Evolutionary conservation across 2,888 invertebrate species (phyloP).

Genomic region (Neoaliturus tenellus): DNA sequence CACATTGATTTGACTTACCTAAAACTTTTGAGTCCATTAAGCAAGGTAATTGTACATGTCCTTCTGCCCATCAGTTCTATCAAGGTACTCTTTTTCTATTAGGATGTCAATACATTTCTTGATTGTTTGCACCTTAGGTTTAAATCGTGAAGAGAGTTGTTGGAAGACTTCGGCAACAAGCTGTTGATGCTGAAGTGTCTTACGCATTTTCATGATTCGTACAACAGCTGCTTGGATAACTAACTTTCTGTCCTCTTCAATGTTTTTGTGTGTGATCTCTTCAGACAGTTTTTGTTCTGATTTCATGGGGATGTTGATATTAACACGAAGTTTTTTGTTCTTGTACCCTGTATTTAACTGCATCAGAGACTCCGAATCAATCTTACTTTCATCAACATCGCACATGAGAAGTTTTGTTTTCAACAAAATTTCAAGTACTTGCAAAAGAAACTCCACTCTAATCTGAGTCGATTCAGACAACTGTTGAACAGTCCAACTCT

Average conservation of each 20-base stretch:
- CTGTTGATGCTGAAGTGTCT: conserved; percentile 93
- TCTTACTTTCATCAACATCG: conserved; percentile 84
- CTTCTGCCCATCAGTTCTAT: conserved; percentile 97
- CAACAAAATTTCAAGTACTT: conserved; percentile 94
- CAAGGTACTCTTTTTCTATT: conserved; percentile 99
- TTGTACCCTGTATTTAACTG: conserved; percentile 87
- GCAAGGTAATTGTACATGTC: conserved; percentile 99
- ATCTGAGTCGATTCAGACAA: conserved; percentile 92
- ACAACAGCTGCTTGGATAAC: conserved; percentile 97
- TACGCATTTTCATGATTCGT: conserved; percentile 99
- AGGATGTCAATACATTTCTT: conserved; percentile 99
- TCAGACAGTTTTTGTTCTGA: conserved; percentile 98
- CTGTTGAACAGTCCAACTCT: conserved; percentile 91
- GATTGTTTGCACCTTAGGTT: conserved; percentile 97
- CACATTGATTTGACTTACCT: neutral
- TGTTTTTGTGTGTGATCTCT: conserved; percentile 98
- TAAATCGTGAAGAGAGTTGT: conserved; percentile 96
- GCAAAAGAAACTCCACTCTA: conserved; percentile 86
- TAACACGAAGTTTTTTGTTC: conserved; percentile 98
- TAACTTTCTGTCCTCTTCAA: conserved; percentile 98
- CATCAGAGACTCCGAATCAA: conserved; percentile 84
- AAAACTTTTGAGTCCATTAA: conserved; percentile 74
- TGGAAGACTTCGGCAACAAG: conserved; percentile 97
- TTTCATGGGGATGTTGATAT: conserved; percentile 98
- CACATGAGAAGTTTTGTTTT: conserved; percentile 91